Percentiles rank a stretch among this genome's conserved stretches.
These are phyloP conservation scores for Trilocha varians DNA, from an alignment of 2,888 invertebrate species.

Conservation along the genomic window DNA sequence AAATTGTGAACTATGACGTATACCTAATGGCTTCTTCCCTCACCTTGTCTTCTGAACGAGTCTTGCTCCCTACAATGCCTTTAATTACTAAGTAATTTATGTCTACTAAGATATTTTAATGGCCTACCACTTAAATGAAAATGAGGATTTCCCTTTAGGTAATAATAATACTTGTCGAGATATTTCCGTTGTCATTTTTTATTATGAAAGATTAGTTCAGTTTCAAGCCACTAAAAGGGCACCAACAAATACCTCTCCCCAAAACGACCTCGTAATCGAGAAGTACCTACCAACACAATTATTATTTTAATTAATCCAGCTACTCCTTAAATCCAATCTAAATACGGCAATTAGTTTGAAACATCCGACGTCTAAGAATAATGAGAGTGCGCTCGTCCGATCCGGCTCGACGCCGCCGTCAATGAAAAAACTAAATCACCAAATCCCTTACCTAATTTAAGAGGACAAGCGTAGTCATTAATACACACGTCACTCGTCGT, in stretches of 20 bases:
- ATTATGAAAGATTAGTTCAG: too few relatives aligned
- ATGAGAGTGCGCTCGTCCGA: conserved; percentile 19
- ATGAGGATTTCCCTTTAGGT: neutral
- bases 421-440: conserved; percentile 68
- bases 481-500: conserved; percentile 70
- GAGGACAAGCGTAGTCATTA: conserved; percentile 71
- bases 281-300: neutral
- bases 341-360: conserved; percentile 2
- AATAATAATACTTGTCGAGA: neutral
- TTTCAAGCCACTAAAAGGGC: too few relatives aligned
- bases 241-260: neutral
- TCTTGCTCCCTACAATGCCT: neutral
- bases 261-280: neutral
- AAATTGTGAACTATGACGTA: conserved; percentile 3
- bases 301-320: neutral
- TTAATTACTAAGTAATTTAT: neutral
- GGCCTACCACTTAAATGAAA: neutral
- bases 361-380: neutral
- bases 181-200: too few relatives aligned
- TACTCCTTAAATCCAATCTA: neutral
- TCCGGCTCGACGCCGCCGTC: conserved; percentile 30
- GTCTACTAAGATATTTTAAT: neutral
- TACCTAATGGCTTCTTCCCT: neutral
- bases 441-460: conserved; percentile 69
- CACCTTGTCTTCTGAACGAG: neutral